Evolutionary conservation across 2,888 invertebrate species (phyloP), one percentile per base, ranked within the genome.

Genomic region (Tryphoninae sp.): DNA sequence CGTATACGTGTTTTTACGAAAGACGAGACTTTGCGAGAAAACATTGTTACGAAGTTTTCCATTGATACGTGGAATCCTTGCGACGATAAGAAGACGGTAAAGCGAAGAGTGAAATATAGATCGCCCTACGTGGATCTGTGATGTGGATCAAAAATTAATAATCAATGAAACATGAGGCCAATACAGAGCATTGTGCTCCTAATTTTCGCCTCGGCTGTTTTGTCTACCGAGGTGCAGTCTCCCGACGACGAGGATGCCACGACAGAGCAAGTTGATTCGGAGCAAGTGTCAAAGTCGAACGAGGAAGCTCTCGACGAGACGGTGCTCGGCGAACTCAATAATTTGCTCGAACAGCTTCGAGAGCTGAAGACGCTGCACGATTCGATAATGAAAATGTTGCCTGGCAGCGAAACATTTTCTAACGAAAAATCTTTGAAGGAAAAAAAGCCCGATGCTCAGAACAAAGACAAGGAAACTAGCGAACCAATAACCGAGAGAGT

Each of bases 321-420:
- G 11, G 75, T 81, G 33, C 71, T 83, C 2, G 87, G 87, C n/a
- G 87, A 88, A 23, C 64, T 87, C n/a, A 86, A 88, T 42, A 82
- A 83, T 64, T 76, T 84, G 0, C 86, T 88, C 59, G 88, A 90
- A 51, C 87, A 87, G 8, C 62, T 91, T 22, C 84, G 83, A 8
- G 88, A 90, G 42, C 69, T 90, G 0, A 86, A 86, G 58, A 87
- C 85, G 3, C 74, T 90, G 7, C 86, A 84, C 3, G 87, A 91
- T 11, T 86, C 87, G 2, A 86, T 91, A 65, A 55, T 88, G 22
- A 89, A 89, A 22, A 65, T 87, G 4, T 85, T 87, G 11, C 87
- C 90, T 23, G 84, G 84, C 0, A 71, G 83, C 2, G 86, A 88
- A 55, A 72, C 86, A 8, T 85, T 87, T 67, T 53, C 84, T 0